Evolutionary conservation across 2,888 invertebrate species (phyloP).

Genomic region (Tridacna crocea): DNA sequence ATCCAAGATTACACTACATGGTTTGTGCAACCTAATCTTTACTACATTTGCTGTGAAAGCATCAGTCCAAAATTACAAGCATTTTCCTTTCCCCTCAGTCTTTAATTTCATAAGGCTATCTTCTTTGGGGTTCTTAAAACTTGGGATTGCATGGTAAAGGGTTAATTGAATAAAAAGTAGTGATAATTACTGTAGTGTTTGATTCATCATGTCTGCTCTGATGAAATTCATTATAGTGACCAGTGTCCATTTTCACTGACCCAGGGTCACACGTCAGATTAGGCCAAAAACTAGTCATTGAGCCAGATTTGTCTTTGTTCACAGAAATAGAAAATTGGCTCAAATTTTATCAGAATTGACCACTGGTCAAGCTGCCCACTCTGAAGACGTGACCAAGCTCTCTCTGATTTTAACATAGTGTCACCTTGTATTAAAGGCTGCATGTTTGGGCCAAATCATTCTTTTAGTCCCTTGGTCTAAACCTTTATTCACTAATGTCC

Average conservation of each 20-base stretch:
- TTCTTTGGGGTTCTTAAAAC: too few species aligned
- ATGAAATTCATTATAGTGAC: conserved; percentile 55
- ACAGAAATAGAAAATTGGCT: conserved; percentile 37
- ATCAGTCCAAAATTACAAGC: too few species aligned
- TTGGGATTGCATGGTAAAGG: not conserved
- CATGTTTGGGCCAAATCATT: too few species aligned
- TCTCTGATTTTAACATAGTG: conserved; percentile 39
- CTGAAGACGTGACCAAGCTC: conserved; percentile 28
- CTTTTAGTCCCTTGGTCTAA: too few species aligned
- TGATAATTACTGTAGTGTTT: conserved; percentile 53
- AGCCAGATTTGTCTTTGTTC: conserved; percentile 47
- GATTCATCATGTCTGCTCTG: conserved; percentile 51
- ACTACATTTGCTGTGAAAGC: too few species aligned
- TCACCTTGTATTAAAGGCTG: conserved; percentile 34
- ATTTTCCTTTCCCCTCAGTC: too few species aligned
- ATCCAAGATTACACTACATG: too few species aligned
- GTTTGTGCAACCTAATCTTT: too few species aligned
- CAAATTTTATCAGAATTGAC: conserved; percentile 54
- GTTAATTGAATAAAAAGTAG: conserved; percentile 57
- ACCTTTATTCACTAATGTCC: not conserved
- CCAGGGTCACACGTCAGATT: conserved; percentile 58
- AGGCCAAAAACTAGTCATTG: conserved; percentile 53
- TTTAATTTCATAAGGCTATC: too few species aligned
- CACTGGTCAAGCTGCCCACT: conserved; percentile 48
- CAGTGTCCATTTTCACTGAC: conserved; percentile 62